Conservation (phyloP, 2,113 vertebrate genomes). For the Glareola pratincola region DNA sequence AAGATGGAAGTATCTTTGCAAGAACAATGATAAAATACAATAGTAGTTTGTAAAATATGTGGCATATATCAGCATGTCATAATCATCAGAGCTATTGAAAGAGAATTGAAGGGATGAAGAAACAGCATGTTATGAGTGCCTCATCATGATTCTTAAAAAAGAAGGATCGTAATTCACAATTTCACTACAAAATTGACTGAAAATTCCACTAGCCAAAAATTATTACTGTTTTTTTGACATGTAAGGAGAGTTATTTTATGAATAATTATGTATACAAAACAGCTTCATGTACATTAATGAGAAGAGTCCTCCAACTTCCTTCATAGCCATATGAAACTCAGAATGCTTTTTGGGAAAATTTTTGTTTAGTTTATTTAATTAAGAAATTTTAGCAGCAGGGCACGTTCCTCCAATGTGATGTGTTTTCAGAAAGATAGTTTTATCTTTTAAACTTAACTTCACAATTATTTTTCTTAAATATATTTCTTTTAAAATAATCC, state of each 20-base stretch:
- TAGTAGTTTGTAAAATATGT: not conserved
- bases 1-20: not conserved
- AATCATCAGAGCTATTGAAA: not conserved
- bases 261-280: not conserved
- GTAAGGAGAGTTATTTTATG: not conserved
- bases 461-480: conserved; percentile 3
- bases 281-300: not conserved
- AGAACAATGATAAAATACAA: not conserved
- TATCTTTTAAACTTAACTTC: not conserved
- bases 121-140: not conserved
- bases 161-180: not conserved
- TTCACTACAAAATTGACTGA: not conserved
- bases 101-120: not conserved
- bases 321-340: not conserved
- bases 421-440: not conserved
- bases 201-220: not conserved
- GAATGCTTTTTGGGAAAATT: not conserved
- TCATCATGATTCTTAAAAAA: not conserved
- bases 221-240: not conserved
- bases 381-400: not conserved
- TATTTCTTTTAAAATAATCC: not conserved
- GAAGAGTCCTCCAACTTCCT: not conserved
- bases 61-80: not conserved
- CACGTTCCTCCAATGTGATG: not conserved
- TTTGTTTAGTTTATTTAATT: not conserved